phyloP scores from a whole-genome alignment of 2,113 vertebrate genomes.

The human (Homo sapiens) region DNA sequence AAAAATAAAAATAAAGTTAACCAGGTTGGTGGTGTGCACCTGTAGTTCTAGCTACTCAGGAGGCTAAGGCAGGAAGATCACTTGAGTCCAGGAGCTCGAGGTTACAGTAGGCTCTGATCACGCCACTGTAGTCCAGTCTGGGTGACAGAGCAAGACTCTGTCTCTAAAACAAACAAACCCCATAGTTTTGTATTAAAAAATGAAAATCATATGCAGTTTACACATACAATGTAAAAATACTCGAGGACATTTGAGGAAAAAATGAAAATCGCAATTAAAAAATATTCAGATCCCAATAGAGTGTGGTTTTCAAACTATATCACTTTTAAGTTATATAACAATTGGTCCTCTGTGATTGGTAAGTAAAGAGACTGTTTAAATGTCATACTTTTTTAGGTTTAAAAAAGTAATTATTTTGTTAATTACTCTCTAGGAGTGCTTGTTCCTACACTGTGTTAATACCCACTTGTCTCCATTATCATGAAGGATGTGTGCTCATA shows the following conservation, averaged over 20 bases:
- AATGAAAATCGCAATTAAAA: not conserved
- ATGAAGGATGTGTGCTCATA: not conserved
- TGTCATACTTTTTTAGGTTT: not conserved
- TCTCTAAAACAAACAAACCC: not conserved
- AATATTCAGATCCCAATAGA: not conserved
- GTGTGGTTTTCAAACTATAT: not conserved
- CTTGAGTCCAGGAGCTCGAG: not conserved
- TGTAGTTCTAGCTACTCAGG: not conserved
- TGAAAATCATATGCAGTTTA: not conserved
- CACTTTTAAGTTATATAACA: not conserved
- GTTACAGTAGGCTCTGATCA: not conserved
- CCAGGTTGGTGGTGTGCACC: not conserved
- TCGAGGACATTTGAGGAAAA: not conserved
- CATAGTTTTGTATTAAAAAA: not conserved
- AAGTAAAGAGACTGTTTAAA: not conserved
- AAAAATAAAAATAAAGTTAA: not conserved
- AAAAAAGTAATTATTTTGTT: not conserved
- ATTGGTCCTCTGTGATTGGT: not conserved
- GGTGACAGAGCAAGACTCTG: not conserved
- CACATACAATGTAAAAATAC: not conserved
- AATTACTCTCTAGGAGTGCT: not conserved
- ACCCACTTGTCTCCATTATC: not conserved
- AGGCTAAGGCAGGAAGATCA: not conserved
- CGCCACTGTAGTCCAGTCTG: not conserved
- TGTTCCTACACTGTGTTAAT: not conserved